Conservation (phyloP, 2,113 vertebrate species). For the Zingel zingel region DNA sequence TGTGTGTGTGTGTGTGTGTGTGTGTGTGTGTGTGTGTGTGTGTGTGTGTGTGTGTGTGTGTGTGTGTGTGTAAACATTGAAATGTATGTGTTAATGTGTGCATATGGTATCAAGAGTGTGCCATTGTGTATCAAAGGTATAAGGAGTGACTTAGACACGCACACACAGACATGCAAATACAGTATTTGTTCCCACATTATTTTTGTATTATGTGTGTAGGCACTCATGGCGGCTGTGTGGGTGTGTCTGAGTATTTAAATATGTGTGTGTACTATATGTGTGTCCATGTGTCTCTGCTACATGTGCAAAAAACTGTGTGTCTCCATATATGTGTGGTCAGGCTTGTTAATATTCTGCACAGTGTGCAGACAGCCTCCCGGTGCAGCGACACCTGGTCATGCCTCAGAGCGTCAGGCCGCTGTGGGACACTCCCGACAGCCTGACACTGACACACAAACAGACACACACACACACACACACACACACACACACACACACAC, state of each 20-base stretch:
- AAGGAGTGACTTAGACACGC: neutral
- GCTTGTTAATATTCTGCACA: conserved; percentile 75
- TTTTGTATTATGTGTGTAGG: neutral
- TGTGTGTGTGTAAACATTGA: neutral
- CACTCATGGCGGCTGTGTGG: neutral
- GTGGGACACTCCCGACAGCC: conserved; percentile 55
- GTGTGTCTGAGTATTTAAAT: neutral
- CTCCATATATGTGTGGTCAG: conserved; percentile 20
- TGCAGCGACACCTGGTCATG: conserved; percentile 74
- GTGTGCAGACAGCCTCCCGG: conserved; percentile 51
- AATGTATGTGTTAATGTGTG: neutral
- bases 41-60: neutral
- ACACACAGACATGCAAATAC: neutral
- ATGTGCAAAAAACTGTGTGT: conserved; percentile 23
- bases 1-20: no score
- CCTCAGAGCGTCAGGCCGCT: conserved; percentile 66
- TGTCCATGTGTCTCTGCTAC: neutral
- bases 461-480: neutral
- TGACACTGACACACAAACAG: conserved; percentile 24
- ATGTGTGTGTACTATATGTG: neutral
- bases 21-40: neutral
- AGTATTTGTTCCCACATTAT: neutral
- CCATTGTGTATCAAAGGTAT: no score
- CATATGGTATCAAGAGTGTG: neutral
- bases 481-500: conserved; percentile 10